Evolutionary conservation across 2,888 invertebrate genomes (phyloP).

Genomic region (Tortrix viridana): DNA sequence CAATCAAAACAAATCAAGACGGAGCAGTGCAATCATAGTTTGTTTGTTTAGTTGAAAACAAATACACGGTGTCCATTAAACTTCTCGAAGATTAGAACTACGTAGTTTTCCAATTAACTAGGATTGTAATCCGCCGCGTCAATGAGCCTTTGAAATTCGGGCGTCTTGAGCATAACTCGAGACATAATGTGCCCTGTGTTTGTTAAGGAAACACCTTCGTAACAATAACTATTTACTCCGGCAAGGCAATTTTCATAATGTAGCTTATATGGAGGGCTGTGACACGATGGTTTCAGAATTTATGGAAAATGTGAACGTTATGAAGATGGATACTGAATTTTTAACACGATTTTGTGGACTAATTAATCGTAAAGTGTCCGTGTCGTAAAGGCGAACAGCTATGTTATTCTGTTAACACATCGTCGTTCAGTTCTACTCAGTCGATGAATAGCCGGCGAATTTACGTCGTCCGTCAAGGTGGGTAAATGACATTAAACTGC

Average conservation of each 20-base stretch:
- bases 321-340: slow-evolving; percentile 17
- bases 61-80: slow-evolving; percentile 50
- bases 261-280: slow-evolving; percentile 36
- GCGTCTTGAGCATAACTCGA: slow-evolving; percentile 47
- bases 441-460: no score
- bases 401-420: no score
- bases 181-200: slow-evolving; percentile 49
- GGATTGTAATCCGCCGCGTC: slow-evolving; percentile 43
- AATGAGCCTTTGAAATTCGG: slow-evolving; percentile 48
- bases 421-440: no score
- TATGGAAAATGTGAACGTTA: slow-evolving; percentile 12
- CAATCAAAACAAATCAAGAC: slow-evolving; percentile 43
- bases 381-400: not conserved
- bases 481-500: no score
- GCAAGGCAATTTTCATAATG: slow-evolving; percentile 58
- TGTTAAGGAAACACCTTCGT: slow-evolving; percentile 48
- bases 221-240: slow-evolving; percentile 49
- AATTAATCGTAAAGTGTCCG: not conserved
- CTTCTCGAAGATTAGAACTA: slow-evolving; percentile 49
- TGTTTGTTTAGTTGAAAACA: slow-evolving; percentile 46
- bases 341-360: slow-evolving; percentile 2
- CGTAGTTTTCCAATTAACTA: slow-evolving; percentile 61
- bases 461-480: no score
- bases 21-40: slow-evolving; percentile 46
- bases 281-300: slow-evolving; percentile 19